These are phyloP conservation scores for Oreochromis grahami DNA, from an alignment of 2,797 vertebrate species.

Conservation along the genomic window DNA sequence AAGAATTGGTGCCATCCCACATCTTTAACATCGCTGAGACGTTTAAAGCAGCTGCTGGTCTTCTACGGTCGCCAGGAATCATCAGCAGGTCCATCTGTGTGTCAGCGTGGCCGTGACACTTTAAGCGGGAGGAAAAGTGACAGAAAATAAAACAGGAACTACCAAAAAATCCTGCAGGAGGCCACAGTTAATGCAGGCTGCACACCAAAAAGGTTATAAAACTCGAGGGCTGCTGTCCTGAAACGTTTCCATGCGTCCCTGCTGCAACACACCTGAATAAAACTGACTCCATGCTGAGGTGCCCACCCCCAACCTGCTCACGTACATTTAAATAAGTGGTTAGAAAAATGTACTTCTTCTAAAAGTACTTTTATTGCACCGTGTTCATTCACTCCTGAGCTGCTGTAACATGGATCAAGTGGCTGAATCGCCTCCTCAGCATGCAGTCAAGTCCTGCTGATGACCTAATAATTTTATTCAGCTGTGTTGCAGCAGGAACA, in stretches of 20 bases:
- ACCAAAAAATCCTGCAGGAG: not conserved
- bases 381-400: not conserved
- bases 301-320: not conserved
- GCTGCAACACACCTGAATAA: not conserved
- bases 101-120: not conserved
- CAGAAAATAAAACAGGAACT: rapidly evolving
- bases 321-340: not conserved
- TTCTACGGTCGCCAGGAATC: rapidly evolving
- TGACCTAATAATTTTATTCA: not conserved
- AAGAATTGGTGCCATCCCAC: not conserved
- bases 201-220: not conserved
- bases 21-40: not conserved
- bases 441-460: not conserved
- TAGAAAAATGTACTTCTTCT: not conserved
- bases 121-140: rapidly evolving
- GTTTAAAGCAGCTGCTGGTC: not conserved
- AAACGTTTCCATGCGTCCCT: rapidly evolving
- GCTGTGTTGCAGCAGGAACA: too few species aligned
- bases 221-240: not conserved
- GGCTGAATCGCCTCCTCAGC: not conserved
- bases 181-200: not conserved
- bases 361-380: not conserved
- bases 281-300: not conserved
- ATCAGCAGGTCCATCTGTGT: not conserved
- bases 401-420: not conserved